Conservation (phyloP, 2,888 invertebrate genomes). For the Acrobasis repandana region DNA sequence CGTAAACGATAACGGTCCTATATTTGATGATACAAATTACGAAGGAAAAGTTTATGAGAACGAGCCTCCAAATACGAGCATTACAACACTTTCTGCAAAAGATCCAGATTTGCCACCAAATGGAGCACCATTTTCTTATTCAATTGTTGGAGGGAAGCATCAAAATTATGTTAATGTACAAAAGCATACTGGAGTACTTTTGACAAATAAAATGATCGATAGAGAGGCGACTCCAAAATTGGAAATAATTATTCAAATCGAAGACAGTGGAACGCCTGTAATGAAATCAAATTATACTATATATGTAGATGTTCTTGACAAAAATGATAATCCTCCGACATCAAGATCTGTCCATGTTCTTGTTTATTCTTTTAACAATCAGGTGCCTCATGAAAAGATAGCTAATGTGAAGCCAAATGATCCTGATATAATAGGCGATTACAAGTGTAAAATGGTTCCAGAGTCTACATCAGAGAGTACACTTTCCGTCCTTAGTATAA, state of each 20-base stretch:
- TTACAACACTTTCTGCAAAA: conserved; percentile 92
- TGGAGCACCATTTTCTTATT: conserved; percentile 94
- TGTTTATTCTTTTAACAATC: conserved; percentile 89
- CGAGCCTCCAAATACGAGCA: conserved; percentile 90
- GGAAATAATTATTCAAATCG: conserved; percentile 90
- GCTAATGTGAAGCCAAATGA: conserved; percentile 97
- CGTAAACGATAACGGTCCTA: conserved; percentile 96
- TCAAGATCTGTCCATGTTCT: conserved; percentile 91
- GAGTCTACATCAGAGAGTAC: conserved; percentile 83
- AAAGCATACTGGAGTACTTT: conserved; percentile 90
- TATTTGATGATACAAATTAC: conserved; percentile 88
- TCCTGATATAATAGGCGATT: conserved; percentile 94
- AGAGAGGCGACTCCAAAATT: conserved; percentile 90
- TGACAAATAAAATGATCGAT: conserved; percentile 90
- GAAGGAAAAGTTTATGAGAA: conserved; percentile 93
- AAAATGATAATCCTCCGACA: conserved; percentile 95
- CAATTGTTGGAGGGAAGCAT: conserved; percentile 90
- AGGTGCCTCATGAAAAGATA: conserved; percentile 90
- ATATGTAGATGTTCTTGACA: conserved; percentile 89
- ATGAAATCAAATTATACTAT: conserved; percentile 92
- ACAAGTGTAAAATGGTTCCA: conserved; percentile 91
- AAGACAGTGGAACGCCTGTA: conserved; percentile 93
- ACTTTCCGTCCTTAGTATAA: conserved; percentile 86
- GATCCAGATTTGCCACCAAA: conserved; percentile 96
- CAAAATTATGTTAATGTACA: conserved; percentile 90